Conservation (phyloP, 2,888 invertebrate genomes). For the Coelogynopora nodosa region DNA sequence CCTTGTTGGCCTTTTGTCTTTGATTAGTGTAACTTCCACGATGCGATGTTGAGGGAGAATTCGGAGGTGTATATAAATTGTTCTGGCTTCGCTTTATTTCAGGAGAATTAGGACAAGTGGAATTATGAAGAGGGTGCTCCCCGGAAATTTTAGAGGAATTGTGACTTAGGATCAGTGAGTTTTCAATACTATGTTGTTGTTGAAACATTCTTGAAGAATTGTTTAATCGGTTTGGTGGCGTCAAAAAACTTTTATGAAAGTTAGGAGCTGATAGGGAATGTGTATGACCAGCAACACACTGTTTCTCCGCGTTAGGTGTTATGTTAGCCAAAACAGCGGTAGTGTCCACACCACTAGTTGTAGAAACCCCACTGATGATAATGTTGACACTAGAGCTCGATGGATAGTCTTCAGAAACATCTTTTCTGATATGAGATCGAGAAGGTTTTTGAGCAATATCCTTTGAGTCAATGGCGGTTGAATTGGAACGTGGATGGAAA, state of each 20-base stretch:
- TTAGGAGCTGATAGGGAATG: not conserved
- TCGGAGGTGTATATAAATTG: not conserved
- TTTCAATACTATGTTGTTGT: not conserved
- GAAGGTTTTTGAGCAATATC: not conserved
- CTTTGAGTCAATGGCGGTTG: not conserved
- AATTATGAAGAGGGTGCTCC: not conserved
- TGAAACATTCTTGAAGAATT: not conserved
- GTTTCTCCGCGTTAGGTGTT: not conserved
- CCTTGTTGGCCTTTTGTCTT: conserved; percentile 18
- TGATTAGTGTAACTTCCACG: conserved; percentile 6
- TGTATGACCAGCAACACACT: not conserved
- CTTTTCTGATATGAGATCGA: not conserved
- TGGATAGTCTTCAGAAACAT: not conserved
- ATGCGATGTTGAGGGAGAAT: not conserved
- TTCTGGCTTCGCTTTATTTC: not conserved
- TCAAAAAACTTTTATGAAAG: not conserved
- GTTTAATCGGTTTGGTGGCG: not conserved
- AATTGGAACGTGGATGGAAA: not conserved
- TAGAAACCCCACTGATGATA: not conserved
- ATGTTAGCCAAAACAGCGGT: not conserved
- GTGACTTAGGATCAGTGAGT: not conserved
- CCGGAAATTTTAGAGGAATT: not conserved
- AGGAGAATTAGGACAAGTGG: not conserved
- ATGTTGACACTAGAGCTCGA: not conserved
- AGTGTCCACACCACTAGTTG: not conserved